A percentile compares a stretch with the other conserved stretches of the same genome.
Evolutionary conservation across 1,140 invertebrate genomes (phyloP).

Genomic region (Trichoplusia ni): DNA sequence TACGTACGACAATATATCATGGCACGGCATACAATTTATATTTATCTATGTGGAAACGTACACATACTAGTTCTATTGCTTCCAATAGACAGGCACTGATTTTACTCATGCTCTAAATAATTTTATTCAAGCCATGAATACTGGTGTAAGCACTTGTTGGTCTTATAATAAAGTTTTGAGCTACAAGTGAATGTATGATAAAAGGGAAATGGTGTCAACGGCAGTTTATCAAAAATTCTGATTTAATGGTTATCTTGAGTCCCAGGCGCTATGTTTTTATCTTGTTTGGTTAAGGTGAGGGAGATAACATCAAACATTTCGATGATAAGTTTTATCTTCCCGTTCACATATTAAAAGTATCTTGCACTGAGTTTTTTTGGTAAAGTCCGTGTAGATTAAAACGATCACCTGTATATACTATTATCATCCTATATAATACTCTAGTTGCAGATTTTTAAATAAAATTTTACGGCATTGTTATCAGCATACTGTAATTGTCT

Average conservation of each 20-base stretch:
- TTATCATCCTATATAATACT: neutral
- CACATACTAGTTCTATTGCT: too few relatives aligned
- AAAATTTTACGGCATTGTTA: neutral
- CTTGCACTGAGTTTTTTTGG: neutral
- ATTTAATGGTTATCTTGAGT: conserved; percentile 63
- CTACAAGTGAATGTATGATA: conserved; percentile 47
- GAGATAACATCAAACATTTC: conserved; percentile 69
- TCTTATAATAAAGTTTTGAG: too few relatives aligned
- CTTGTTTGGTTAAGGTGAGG: conserved; percentile 62
- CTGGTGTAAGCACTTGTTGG: too few relatives aligned
- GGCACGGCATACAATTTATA: too few relatives aligned
- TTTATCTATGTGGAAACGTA: too few relatives aligned
- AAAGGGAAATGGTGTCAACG: conserved; percentile 65
- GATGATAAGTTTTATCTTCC: conserved; percentile 39
- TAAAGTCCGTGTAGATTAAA: neutral
- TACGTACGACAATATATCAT: too few relatives aligned
- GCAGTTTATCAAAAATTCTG: conserved; percentile 69
- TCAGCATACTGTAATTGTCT: neutral
- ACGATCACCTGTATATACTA: neutral
- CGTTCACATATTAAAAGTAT: conserved; percentile 10
- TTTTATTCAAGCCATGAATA: too few relatives aligned
- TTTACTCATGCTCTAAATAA: too few relatives aligned
- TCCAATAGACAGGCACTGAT: too few relatives aligned
- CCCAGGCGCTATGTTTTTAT: conserved; percentile 60
- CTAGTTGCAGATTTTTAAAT: neutral